A percentile compares a stretch with the other conserved stretches of the same genome.
Evolutionary conservation across 37 sponge, comb jelly and placozoan species (phyloP).

Genomic region (Halichondria panicea): DNA sequence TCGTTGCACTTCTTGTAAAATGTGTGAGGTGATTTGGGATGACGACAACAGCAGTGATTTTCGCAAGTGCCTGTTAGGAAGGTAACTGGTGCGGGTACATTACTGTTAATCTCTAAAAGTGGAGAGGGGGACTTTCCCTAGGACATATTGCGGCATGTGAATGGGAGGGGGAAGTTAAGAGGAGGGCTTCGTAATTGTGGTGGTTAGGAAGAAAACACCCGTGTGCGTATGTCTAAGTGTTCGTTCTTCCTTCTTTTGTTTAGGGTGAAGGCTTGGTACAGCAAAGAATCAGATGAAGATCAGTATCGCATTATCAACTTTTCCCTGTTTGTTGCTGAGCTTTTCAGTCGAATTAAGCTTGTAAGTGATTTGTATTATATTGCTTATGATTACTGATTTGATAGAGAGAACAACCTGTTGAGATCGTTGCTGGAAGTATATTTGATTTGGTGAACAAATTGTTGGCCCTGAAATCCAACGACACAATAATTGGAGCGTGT

Average conservation of each 20-base stretch:
- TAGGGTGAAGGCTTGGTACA: slow-evolving; percentile 19
- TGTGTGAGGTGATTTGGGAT: slow-evolving; percentile 12
- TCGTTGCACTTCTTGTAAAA: slow-evolving; percentile 12
- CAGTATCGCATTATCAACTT: slow-evolving; percentile 14
- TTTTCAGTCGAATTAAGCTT: slow-evolving; percentile 5
- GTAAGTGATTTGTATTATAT: background rate
- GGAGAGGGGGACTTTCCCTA: too few relatives aligned
- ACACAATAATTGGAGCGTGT: slow-evolving; percentile 18
- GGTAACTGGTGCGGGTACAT: slow-evolving; percentile 1
- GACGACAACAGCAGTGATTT: background rate
- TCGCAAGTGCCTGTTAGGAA: background rate
- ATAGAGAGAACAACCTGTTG: slow-evolving; percentile 3
- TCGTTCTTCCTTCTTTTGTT: background rate
- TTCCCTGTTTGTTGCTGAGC: slow-evolving; percentile 29
- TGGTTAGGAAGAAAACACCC: too few relatives aligned
- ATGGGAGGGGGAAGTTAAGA: too few relatives aligned
- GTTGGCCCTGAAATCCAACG: background rate
- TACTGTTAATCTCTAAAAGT: background rate
- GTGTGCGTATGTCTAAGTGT: too few relatives aligned
- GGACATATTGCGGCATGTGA: too few relatives aligned
- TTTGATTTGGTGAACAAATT: slow-evolving; percentile 6
- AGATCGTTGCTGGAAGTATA: background rate
- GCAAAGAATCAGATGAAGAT: slow-evolving; percentile 3
- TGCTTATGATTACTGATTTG: background rate
- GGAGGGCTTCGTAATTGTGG: too few relatives aligned